Base-by-base conservation (phyloP, 2,888 invertebrate species). In the Leucophenga montana region DNA sequence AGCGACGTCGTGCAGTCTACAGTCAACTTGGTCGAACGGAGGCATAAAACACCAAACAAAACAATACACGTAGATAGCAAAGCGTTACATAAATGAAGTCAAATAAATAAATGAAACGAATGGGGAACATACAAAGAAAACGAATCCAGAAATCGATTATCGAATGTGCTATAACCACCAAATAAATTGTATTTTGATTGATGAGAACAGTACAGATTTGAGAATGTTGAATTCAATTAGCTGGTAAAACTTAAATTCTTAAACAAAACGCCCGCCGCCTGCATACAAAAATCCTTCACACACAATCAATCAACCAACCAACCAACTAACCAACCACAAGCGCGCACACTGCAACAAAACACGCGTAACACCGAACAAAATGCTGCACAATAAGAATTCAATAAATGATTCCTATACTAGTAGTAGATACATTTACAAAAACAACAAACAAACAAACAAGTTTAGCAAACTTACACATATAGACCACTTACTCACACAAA, bases 1-100 rank as follows among this genome's bases (percentile, higher is more conserved):
- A 85, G 20, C 90, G 90, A 72, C 90, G 91, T 74, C 86, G 89
- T 69, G 87, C 88, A 64, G 91, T 92, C 22, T 91, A 91, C 82
- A 87, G 89, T 48, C 87, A 90, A 66, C 78, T 89, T 33, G 87
- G 88, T 11, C 73, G 72, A 73, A 20, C 33, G 39, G 65, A 65
- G 22, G 66, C 57, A 59, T 56, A 48, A 46, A 67, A 67, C n/a
- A n/a, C n/a, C n/a, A n/a, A n/a, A n/a, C n/a, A n/a, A n/a, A n/a
- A n/a, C n/a, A n/a, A n/a, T n/a, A n/a, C n/a, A n/a, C n/a, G n/a
- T n/a, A n/a, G n/a, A 18, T 48, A 46, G 50, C 62, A 53, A 66
- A 62, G 57, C 48, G 64, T n/a, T n/a, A n/a, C n/a, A n/a, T n/a
- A n/a, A n/a, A n/a, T n/a, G n/a, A n/a, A n/a, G n/a, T n/a, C n/a